Conservation (phyloP, 2,888 invertebrate species). For the Hyposoter didymator region DNA sequence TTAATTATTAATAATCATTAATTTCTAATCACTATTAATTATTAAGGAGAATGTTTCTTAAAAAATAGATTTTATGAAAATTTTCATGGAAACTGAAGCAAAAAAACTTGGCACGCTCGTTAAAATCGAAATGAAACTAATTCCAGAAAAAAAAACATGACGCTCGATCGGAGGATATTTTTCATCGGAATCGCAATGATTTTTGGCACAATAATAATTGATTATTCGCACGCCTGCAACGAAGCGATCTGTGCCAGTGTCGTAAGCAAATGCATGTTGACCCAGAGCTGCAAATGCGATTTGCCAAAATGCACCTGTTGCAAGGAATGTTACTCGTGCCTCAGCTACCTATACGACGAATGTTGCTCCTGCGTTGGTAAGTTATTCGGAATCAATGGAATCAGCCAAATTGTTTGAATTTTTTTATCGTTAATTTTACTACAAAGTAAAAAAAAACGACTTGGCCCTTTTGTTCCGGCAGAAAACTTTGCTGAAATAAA, state of each 20-base stretch:
- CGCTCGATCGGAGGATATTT: conserved; percentile 71
- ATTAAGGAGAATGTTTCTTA: too few relatives aligned
- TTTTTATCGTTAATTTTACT: too few relatives aligned
- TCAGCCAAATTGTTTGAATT: not conserved
- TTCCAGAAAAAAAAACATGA: conserved; percentile 74
- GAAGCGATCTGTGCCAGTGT: conserved; percentile 98
- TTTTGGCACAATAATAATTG: conserved; percentile 69
- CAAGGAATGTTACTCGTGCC: conserved; percentile 95
- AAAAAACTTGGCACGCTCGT: not conserved
- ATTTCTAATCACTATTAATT: too few relatives aligned
- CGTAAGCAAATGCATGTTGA: conserved; percentile 98
- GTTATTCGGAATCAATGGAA: conserved; percentile 76
- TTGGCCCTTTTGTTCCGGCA: not conserved
- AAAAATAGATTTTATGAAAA: too few relatives aligned
- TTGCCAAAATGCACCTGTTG: conserved; percentile 97
- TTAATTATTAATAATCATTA: too few relatives aligned
- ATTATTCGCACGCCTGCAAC: conserved; percentile 88
- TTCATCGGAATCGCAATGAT: conserved; percentile 71
- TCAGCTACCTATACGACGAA: conserved; percentile 95
- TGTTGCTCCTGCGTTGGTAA: conserved; percentile 99
- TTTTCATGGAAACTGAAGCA: too few relatives aligned
- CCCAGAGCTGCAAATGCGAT: conserved; percentile 98
- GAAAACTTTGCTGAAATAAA: not conserved
- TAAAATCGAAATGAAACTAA: conserved; percentile 12
- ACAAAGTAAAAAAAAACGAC: too few relatives aligned